Conservation (phyloP, 2,113 vertebrate species). For the Anoplopoma fimbria region DNA sequence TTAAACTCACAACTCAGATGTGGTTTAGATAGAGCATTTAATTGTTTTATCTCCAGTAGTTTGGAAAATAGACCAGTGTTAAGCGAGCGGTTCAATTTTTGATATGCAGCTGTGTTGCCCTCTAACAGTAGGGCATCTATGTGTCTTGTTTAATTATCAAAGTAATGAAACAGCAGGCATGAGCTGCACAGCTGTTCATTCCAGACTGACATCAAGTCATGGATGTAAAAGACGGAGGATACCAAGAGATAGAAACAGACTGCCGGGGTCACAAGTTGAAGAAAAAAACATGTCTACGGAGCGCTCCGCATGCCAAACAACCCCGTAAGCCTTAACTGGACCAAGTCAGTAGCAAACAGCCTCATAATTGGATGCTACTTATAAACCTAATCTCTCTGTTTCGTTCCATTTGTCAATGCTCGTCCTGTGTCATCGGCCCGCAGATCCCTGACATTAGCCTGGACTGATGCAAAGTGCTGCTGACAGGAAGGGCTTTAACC, state of each 20-base stretch:
- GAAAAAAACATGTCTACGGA: conserved; percentile 12
- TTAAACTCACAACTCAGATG: background rate
- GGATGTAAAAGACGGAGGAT: background rate
- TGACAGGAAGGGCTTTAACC: conserved; percentile 69
- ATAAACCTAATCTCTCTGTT: conserved; percentile 47
- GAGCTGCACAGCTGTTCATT: conserved; percentile 52
- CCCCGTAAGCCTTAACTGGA: conserved; percentile 28
- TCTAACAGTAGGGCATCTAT: conserved; percentile 24
- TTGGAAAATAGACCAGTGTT: conserved; percentile 39
- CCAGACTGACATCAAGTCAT: conserved; percentile 13
- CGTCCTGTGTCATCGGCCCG: conserved; percentile 46
- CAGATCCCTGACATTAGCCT: conserved; percentile 20
- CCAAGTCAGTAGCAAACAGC: conserved; percentile 8
- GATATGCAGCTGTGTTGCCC: conserved; percentile 31
- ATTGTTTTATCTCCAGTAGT: background rate
- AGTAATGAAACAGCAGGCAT: conserved; percentile 46
- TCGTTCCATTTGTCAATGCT: conserved; percentile 37
- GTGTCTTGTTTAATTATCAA: conserved; percentile 44
- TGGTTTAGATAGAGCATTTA: background rate
- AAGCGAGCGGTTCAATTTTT: conserved; percentile 16
- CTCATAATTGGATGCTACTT: conserved; percentile 57
- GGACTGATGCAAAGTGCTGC: conserved; percentile 56
- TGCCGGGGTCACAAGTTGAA: background rate
- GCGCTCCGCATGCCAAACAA: background rate
- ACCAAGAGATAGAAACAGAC: background rate